phyloP scores from a whole-genome alignment of 1,140 invertebrate species.

The Drosophila mojavensis region DNA sequence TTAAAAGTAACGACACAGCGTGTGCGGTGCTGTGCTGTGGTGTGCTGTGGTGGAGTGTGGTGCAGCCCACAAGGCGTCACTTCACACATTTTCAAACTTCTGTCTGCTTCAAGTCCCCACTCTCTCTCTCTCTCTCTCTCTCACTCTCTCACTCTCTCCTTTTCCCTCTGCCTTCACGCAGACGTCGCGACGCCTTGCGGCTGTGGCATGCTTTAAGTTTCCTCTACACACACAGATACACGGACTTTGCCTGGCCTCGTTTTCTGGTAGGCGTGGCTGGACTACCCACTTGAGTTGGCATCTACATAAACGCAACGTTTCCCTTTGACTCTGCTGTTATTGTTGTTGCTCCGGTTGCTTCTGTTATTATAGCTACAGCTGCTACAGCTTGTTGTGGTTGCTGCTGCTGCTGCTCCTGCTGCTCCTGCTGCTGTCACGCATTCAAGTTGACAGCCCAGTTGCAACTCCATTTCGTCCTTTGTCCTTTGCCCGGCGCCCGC shows the following conservation, averaged over 20 bases:
- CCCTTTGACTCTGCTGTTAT: conserved; percentile 38
- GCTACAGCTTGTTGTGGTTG: conserved; percentile 7
- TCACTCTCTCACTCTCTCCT: neutral
- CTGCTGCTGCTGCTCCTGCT: conserved; percentile 20
- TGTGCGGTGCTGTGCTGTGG: neutral
- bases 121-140: too few species aligned
- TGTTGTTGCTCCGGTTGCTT: conserved; percentile 16
- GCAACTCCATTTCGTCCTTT: neutral
- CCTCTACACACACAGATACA: conserved; percentile 13
- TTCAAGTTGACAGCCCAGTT: conserved; percentile 36
- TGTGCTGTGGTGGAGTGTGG: neutral
- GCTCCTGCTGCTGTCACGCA: conserved; percentile 49
- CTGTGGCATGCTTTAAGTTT: conserved; percentile 71
- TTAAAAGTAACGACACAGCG: conserved; percentile 80
- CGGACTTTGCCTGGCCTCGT: conserved; percentile 61
- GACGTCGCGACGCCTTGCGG: conserved; percentile 21
- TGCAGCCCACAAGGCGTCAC: conserved; percentile 36
- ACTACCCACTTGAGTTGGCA: conserved; percentile 71
- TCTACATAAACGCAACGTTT: conserved; percentile 72
- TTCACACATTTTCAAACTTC: conserved; percentile 24
- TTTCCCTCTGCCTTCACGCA: neutral
- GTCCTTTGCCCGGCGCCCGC: conserved; percentile 13
- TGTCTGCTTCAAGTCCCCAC: conserved; percentile 1
- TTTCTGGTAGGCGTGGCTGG: conserved; percentile 40
- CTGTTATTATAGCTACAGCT: conserved; percentile 21